A percentile compares a stretch with the other conserved stretches of the same genome.
Conservation (phyloP, 2,113 vertebrate species). For the Datnioides undecimradiatus region DNA sequence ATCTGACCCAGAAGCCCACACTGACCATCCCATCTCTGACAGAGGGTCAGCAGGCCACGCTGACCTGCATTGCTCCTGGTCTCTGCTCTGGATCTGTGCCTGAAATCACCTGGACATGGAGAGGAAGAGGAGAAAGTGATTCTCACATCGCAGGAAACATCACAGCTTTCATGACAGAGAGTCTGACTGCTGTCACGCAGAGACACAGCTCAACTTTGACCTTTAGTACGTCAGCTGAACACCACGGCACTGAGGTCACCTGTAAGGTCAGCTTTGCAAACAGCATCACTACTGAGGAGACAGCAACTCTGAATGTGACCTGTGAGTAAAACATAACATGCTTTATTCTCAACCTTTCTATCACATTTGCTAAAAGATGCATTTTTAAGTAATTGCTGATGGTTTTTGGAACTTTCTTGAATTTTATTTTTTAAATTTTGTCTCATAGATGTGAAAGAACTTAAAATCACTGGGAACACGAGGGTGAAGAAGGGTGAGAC, state of each 20-base stretch:
- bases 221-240: not conserved
- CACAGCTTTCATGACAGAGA: not conserved
- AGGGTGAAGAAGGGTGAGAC: slow-evolving; percentile 43
- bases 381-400: not conserved
- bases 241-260: not conserved
- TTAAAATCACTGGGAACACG: not conserved
- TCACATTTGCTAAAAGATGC: not conserved
- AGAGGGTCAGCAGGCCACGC: slow-evolving; percentile 15
- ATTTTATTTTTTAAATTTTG: not conserved
- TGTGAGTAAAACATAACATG: not conserved
- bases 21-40: not conserved
- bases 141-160: slow-evolving; percentile 5
- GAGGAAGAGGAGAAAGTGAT: not conserved
- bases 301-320: slow-evolving; percentile 5
- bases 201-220: slow-evolving; percentile 10
- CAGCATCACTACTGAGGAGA: not conserved
- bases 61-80: slow-evolving; percentile 67
- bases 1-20: slow-evolving; percentile 5
- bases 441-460: slow-evolving; percentile 32
- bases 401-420: not conserved
- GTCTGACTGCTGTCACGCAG: not conserved
- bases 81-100: slow-evolving; percentile 65
- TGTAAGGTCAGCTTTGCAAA: not conserved
- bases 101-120: slow-evolving; percentile 55
- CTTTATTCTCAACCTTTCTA: not conserved